Conservation (phyloP, 64 coral and sea anemone species). For the Pachyseris speciosa region DNA sequence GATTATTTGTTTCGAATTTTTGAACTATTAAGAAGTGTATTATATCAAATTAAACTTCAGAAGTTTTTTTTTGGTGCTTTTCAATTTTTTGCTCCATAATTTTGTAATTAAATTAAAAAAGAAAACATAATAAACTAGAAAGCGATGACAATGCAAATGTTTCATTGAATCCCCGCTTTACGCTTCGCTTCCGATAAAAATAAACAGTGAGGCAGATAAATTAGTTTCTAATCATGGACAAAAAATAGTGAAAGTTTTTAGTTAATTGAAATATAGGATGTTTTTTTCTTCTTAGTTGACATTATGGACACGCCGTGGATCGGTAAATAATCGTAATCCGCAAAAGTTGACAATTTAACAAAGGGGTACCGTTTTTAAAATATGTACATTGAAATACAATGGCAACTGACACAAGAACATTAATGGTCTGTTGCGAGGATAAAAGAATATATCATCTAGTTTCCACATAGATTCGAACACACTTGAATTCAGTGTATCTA, state of each 20-base stretch:
- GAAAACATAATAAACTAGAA: not conserved
- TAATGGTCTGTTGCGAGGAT: too few species aligned
- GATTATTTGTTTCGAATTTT: too few species aligned
- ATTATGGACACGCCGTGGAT: too few species aligned
- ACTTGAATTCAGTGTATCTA: too few species aligned
- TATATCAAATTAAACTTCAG: not conserved
- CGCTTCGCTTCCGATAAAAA: slow-evolving; percentile 23
- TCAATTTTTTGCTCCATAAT: not conserved
- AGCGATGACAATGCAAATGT: not conserved
- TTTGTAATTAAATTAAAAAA: not conserved
- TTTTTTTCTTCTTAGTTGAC: not conserved
- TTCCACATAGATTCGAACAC: too few species aligned
- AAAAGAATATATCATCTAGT: too few species aligned
- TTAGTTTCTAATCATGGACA: not conserved
- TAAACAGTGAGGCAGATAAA: not conserved
- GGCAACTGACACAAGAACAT: too few species aligned
- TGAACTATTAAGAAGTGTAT: too few species aligned
- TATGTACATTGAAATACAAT: too few species aligned
- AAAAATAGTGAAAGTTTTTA: not conserved
- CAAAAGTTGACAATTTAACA: too few species aligned
- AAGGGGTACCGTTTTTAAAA: too few species aligned
- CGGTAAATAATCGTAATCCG: too few species aligned
- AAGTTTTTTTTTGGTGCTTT: not conserved
- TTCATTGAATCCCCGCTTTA: slow-evolving; percentile 5
- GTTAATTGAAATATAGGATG: not conserved